Percentiles rank a stretch among this genome's conserved stretches.
These are phyloP conservation scores for Syngnathus floridae DNA, from an alignment of 2,113 vertebrate genomes.

Conservation along the genomic window DNA sequence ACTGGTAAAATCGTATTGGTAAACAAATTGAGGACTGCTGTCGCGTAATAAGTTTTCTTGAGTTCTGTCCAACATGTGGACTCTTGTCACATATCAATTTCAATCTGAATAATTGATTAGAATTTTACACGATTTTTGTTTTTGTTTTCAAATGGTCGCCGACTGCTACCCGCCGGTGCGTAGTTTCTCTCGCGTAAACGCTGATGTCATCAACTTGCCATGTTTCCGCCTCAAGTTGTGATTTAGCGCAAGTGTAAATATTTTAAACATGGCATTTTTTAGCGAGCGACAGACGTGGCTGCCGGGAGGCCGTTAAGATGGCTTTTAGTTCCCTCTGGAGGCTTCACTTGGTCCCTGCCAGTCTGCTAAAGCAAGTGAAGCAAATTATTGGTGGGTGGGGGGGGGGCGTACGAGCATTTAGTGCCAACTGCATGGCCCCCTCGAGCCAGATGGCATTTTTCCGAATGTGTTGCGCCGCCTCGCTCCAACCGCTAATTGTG, in stretches of 20 bases:
- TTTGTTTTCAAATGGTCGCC: not conserved
- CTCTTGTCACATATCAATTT: too few species aligned
- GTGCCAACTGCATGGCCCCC: slow-evolving; percentile 19
- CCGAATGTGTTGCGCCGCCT: slow-evolving; percentile 1
- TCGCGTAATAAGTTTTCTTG: too few species aligned
- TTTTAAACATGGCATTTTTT: not conserved
- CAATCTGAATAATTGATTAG: not conserved
- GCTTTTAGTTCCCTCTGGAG: not conserved
- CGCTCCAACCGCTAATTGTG: not conserved
- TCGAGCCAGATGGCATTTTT: slow-evolving; percentile 21
- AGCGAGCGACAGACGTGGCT: not conserved
- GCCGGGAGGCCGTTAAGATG: slow-evolving; percentile 2
- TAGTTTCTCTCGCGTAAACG: not conserved
- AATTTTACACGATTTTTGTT: not conserved
- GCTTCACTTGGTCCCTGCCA: not conserved
- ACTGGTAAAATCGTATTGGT: not conserved
- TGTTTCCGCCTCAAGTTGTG: not conserved
- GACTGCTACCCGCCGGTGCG: not conserved
- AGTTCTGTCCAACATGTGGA: not conserved
- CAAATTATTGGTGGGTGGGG: slow-evolving; percentile 16
- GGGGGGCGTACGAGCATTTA: not conserved
- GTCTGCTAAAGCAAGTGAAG: slow-evolving; percentile 14
- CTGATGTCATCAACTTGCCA: not conserved
- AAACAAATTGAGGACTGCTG: not conserved
- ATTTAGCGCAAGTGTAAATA: not conserved